These are phyloP conservation scores for Tetragnatha versicolor DNA, from an alignment of 1,140 invertebrate species.

Conservation along the genomic window DNA sequence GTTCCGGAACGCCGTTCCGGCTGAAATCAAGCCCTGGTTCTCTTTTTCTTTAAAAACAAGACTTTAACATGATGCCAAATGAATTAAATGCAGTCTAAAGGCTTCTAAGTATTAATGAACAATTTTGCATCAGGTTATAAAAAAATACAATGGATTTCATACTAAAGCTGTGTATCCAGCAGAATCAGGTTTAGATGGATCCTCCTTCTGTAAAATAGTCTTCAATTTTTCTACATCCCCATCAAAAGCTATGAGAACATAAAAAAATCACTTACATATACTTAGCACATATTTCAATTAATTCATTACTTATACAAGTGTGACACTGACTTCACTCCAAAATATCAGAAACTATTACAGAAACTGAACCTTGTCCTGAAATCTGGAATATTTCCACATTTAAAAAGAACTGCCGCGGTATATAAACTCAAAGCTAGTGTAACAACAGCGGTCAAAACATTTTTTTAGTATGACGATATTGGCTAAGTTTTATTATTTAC, in stretches of 20 bases:
- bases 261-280: not conserved
- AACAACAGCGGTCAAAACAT: too few relatives aligned
- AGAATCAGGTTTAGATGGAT: conserved; percentile 58
- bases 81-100: not conserved
- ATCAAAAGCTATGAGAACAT: conserved; percentile 59
- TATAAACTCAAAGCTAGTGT: too few relatives aligned
- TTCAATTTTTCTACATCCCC: conserved; percentile 62
- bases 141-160: conserved; percentile 56
- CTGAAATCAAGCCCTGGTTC: conserved; percentile 64
- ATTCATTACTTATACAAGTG: not conserved
- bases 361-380: too few relatives aligned
- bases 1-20: too few relatives aligned
- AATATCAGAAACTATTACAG: not conserved
- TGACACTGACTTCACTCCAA: not conserved
- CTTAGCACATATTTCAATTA: not conserved
- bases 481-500: too few relatives aligned
- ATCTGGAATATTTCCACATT: too few relatives aligned
- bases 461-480: too few relatives aligned
- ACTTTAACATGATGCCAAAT: not conserved
- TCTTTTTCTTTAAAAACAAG: conserved; percentile 68
- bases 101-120: conserved; percentile 12
- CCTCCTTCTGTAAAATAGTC: conserved; percentile 57
- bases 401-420: too few relatives aligned
- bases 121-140: not conserved
- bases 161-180: conserved; percentile 63